Conservation (phyloP, 1,140 invertebrate genomes). For the Aphelinus certus region DNA sequence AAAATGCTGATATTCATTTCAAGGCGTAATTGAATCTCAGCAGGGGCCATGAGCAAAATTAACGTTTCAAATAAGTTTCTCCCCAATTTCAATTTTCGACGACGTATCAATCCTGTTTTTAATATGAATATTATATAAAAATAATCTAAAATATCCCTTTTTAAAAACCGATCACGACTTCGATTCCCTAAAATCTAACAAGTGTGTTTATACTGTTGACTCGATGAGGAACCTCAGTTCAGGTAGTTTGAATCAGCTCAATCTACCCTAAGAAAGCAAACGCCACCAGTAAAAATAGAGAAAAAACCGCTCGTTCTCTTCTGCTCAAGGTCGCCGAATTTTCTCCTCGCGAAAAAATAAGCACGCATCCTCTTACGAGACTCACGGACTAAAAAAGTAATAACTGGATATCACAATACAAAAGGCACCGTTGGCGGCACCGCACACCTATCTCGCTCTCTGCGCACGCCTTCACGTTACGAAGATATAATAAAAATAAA, state of each 20-base stretch:
- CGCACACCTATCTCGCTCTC: conserved; percentile 41
- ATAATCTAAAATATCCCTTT: no score
- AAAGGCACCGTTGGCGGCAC: conserved; percentile 45
- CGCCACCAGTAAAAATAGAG: conserved; percentile 31
- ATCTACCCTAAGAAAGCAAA: neutral
- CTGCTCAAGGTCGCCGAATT: conserved; percentile 37
- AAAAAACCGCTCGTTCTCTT: conserved; percentile 2
- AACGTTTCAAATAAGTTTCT: conserved; percentile 12
- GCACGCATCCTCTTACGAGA: conserved; percentile 4
- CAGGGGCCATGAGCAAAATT: conserved; percentile 24
- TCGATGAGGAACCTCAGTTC: no score
- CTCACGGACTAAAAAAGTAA: conserved; percentile 49
- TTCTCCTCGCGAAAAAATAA: neutral
- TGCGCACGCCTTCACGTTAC: neutral
- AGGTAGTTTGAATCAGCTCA: no score
- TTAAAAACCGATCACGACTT: no score
- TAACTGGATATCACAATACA: conserved; percentile 60
- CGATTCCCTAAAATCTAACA: no score
- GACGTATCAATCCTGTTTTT: no score
- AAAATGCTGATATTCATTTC: conserved; percentile 8
- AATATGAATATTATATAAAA: no score
- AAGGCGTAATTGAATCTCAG: conserved; percentile 25
- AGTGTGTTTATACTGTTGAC: no score
- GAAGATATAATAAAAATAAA: no score
- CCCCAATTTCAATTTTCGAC: conserved; percentile 11